Evolutionary conservation across 2,888 invertebrate genomes (phyloP).

Genomic region (Schizaphis graminum): DNA sequence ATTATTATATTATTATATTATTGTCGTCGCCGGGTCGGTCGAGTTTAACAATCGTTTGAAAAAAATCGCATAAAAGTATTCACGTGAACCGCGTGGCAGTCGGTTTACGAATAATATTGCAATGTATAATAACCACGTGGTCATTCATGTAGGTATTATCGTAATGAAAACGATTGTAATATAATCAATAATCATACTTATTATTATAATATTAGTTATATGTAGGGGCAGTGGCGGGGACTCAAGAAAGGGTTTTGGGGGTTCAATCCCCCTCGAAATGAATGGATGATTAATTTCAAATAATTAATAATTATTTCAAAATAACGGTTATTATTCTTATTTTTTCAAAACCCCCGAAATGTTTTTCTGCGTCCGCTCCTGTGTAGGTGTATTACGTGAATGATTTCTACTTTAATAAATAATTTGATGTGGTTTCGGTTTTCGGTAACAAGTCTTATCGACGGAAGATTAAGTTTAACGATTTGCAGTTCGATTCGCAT

Average conservation of each 20-base stretch:
- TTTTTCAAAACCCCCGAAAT: no score
- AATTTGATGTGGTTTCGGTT: not conserved
- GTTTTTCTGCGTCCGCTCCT: no score
- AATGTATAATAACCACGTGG: not conserved
- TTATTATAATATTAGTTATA: no score
- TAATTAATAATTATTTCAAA: no score
- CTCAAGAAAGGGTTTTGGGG: no score
- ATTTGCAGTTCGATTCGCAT: no score
- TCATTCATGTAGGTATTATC: not conserved
- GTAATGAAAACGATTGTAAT: not conserved
- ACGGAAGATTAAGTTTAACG: no score
- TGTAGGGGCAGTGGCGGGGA: no score
- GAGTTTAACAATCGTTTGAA: not conserved
- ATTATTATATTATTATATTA: not conserved
- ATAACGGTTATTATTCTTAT: no score
- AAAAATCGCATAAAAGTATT: not conserved
- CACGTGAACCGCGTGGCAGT: not conserved
- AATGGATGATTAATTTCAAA: no score
- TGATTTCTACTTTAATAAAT: not conserved
- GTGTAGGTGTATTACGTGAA: no score
- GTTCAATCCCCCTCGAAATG: no score
- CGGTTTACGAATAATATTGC: not conserved
- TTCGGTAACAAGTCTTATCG: not conserved
- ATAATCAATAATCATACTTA: not conserved
- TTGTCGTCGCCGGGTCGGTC: not conserved